Base-by-base conservation (phyloP, 2,797 vertebrate species). In the Naso thynnoides region DNA sequence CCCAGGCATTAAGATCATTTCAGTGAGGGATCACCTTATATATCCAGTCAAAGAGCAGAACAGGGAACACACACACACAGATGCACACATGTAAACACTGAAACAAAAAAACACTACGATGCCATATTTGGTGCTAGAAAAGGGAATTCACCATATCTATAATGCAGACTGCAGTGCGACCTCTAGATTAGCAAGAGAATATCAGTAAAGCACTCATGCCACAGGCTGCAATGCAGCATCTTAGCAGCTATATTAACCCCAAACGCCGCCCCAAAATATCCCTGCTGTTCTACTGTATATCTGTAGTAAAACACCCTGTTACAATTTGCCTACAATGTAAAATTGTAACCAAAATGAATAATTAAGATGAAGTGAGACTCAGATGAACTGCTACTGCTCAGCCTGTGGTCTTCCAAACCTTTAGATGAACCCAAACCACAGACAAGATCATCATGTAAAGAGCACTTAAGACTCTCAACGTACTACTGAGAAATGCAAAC, bases 71-170 rank as follows among this genome's bases (percentile, higher is more conserved):
- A 60, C 77, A 69, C 53, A 68, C 73, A 65, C 77, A 75, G 70
- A 85, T 62, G 76, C 70, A 73, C 50, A 62, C 36, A 24, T 13
- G 23, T 33, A 57, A 36, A 39, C 49, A 29, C 49, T 23, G 23
- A 16, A 11, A 15, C 16, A 45, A 6, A n/a, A 78, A 82, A 87
- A 89, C 79, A 78, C 69, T 80, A 70, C 60, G 55, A 88, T 84
- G 82, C 81, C 89, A 88, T 86, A 73, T 85, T 75, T 85, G 92
- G 91, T 93, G 92, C 92, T 92, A 83, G 78, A 88, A 90, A 87
- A 83, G 90, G 84, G 90, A 90, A 90, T 70, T 67, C 72, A 84
- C 82, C 83, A 89, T 91, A 89, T 91, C 88, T 81, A 68, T 41
- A 53, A 81, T 70, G 82, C 86, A 88, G 84, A 86, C 79, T 86